Evolutionary conservation across 2,113 vertebrate genomes (phyloP).

Genomic region (Agapornis roseicollis): DNA sequence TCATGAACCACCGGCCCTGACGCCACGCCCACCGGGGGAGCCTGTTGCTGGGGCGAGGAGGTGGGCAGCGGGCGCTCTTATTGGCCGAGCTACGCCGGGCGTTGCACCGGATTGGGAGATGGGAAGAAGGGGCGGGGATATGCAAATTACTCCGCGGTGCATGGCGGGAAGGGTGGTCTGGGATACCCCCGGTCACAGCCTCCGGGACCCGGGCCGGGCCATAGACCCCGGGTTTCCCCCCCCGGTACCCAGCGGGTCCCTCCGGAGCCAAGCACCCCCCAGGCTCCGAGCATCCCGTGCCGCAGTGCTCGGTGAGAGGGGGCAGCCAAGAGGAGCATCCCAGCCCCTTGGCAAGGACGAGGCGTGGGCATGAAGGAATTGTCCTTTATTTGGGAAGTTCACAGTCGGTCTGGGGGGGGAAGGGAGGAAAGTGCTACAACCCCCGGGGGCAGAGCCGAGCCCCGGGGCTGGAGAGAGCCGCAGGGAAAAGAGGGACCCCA

Average conservation of each 20-base stretch:
- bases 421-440: not conserved
- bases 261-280: not conserved
- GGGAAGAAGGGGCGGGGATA: not conserved
- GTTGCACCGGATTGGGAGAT: accelerated
- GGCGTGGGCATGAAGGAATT: not conserved
- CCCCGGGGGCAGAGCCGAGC: not conserved
- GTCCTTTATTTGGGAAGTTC: constrained; percentile 57
- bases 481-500: not conserved
- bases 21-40: not conserved
- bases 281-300: not conserved
- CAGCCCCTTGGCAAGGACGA: not conserved
- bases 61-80: not conserved
- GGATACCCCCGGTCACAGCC: not conserved
- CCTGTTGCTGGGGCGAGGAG: constrained; percentile 41
- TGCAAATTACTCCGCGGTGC: not conserved
- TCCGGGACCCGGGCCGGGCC: too few species aligned
- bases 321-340: accelerated
- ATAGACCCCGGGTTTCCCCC: not conserved
- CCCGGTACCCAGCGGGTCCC: not conserved
- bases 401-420: not conserved
- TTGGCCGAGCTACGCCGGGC: accelerated
- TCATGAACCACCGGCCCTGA: constrained; percentile 40
- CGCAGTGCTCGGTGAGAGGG: not conserved
- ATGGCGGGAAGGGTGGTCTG: not conserved
- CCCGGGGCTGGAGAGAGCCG: not conserved